Evolutionary conservation across 2,888 invertebrate species (phyloP).

Genomic region (Flexamia atlantica): DNA sequence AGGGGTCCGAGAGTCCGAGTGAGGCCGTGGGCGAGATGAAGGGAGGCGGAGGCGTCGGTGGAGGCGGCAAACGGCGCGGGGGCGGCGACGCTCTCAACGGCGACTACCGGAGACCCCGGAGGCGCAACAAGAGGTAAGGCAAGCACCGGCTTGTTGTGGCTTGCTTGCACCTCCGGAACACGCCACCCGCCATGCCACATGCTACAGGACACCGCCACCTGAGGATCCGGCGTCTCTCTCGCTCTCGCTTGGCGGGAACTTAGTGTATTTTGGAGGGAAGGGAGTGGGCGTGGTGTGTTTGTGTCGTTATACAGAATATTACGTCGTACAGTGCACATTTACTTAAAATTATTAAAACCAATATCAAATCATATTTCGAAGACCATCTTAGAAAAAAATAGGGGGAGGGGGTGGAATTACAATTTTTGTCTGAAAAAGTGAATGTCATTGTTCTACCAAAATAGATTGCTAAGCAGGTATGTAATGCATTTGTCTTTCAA

Average conservation of each 20-base stretch:
- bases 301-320: no score
- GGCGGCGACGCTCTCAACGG: constrained; percentile 60
- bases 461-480: no score
- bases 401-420: no score
- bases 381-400: no score
- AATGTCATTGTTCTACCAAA: no score
- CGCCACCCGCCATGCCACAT: not conserved
- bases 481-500: no score
- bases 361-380: no score
- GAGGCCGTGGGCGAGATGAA: constrained; percentile 60
- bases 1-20: constrained; percentile 51
- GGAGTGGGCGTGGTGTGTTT: not conserved
- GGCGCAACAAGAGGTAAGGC: constrained; percentile 59
- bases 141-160: constrained; percentile 29
- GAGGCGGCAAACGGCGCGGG: constrained; percentile 34
- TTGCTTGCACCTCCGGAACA: constrained; percentile 39
- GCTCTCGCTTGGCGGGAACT: not conserved
- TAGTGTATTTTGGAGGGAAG: no score
- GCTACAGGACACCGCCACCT: not conserved
- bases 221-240: constrained; percentile 2
- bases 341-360: no score
- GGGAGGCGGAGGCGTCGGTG: constrained; percentile 50
- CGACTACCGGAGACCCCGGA: constrained; percentile 53
- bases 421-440: no score
- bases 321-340: no score